Conservation (phyloP, 1,140 invertebrate species). For the Ceratosolen solmsi region DNA sequence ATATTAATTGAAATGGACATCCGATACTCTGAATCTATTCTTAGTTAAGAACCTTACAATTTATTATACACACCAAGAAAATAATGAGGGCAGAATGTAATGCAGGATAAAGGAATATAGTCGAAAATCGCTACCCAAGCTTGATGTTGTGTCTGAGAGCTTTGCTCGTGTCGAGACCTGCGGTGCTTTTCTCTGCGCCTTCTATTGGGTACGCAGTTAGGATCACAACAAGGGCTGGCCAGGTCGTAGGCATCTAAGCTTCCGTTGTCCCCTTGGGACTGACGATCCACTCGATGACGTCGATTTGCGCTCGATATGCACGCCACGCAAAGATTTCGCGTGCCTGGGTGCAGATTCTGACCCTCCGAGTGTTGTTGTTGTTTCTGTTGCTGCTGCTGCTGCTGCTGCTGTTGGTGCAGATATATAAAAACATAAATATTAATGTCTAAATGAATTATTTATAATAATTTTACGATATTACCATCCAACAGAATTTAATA, state of each 20-base stretch:
- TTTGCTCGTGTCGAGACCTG: constrained; percentile 62
- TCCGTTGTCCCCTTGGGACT: constrained; percentile 76
- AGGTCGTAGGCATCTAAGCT: constrained; percentile 88
- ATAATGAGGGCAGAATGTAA: neutral
- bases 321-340: constrained; percentile 81
- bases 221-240: constrained; percentile 87
- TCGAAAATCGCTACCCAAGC: constrained; percentile 30
- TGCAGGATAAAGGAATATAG: neutral
- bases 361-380: constrained; percentile 23
- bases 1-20: too few species aligned
- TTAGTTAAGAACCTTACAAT: too few species aligned
- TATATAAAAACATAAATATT: too few species aligned
- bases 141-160: constrained; percentile 58
- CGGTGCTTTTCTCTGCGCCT: constrained; percentile 75
- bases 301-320: constrained; percentile 78
- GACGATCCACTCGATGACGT: constrained; percentile 37
- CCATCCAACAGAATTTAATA: too few species aligned
- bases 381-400: constrained; percentile 50
- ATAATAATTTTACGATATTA: too few species aligned
- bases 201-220: constrained; percentile 85
- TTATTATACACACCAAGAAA: neutral
- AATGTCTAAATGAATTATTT: too few species aligned
- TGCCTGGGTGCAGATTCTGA: constrained; percentile 60
- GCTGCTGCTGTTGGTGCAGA: neutral
- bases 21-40: too few species aligned